A percentile compares a stretch with the other conserved stretches of the same genome.
These are phyloP conservation scores for Drosophila kanapiae DNA, from an alignment of 1,140 invertebrate species.

Conservation along the genomic window DNA sequence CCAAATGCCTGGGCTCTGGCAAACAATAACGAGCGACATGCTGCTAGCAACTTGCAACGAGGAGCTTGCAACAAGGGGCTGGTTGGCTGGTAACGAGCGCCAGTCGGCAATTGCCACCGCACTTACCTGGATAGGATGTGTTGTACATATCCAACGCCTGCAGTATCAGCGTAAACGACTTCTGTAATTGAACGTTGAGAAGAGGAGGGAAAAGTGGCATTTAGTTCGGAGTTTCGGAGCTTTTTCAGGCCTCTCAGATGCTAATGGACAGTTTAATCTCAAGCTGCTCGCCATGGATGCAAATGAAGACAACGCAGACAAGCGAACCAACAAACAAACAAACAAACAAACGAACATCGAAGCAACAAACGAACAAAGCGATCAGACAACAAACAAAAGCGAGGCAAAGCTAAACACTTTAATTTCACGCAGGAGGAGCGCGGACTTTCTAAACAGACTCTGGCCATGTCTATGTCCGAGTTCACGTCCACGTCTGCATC, in stretches of 20 bases:
- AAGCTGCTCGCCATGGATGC: constrained; percentile 55
- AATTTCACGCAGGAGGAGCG: constrained; percentile 76
- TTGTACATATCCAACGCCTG: constrained; percentile 94
- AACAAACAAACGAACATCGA: constrained; percentile 22
- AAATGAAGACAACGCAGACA: constrained; percentile 73
- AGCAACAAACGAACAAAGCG: constrained; percentile 36
- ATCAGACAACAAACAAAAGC: constrained; percentile 36
- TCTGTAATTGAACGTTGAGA: constrained; percentile 87
- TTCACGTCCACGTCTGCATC: constrained; percentile 20
- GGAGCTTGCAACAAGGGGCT: constrained; percentile 33
- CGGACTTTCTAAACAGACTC: constrained; percentile 72
- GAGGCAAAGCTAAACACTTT: constrained; percentile 73
- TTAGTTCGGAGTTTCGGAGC: constrained; percentile 42
- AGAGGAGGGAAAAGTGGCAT: constrained; percentile 34
- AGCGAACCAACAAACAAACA: constrained; percentile 20
- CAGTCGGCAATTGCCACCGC: constrained; percentile 72
- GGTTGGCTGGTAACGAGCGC: constrained; percentile 31
- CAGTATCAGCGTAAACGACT: constrained; percentile 95
- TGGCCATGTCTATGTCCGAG: constrained; percentile 39
- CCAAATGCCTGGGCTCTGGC: constrained; percentile 57
- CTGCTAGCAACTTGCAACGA: constrained; percentile 26
- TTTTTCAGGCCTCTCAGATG: constrained; percentile 65
- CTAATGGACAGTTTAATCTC: constrained; percentile 83
- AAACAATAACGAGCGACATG: constrained; percentile 51
- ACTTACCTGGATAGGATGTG: constrained; percentile 89